Evolutionary conservation across 2,888 invertebrate species (phyloP).

Genomic region (Encarsia formosa): DNA sequence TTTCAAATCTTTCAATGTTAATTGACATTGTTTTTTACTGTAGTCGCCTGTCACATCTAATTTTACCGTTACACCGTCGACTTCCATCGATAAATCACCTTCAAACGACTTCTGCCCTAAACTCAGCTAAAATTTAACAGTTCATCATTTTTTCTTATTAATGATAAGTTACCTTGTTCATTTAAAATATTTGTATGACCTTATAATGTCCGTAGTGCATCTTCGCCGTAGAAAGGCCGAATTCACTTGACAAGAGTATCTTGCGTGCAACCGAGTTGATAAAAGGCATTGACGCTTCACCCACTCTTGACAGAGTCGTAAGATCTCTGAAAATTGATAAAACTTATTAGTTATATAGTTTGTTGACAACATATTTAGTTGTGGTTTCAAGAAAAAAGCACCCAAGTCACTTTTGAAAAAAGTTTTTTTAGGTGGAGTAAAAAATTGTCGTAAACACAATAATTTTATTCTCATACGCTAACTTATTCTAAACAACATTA

Average conservation of each 20-base stretch:
- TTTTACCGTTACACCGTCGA: not conserved
- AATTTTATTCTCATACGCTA: too few relatives aligned
- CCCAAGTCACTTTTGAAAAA: too few relatives aligned
- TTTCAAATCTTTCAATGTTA: not conserved
- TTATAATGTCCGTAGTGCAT: not conserved
- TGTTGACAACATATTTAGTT: too few relatives aligned
- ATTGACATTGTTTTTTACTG: not conserved
- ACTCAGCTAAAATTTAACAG: not conserved
- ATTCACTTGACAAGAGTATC: not conserved
- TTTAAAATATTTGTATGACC: not conserved
- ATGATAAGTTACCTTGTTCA: too few relatives aligned
- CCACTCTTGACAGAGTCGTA: not conserved
- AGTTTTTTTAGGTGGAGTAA: too few relatives aligned
- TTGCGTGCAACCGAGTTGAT: too few relatives aligned
- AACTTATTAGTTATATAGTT: too few relatives aligned
- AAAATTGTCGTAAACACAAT: too few relatives aligned
- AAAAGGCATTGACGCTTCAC: not conserved
- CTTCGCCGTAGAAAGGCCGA: not conserved
- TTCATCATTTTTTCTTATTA: not conserved
- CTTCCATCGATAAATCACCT: not conserved
- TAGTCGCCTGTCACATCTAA: not conserved
- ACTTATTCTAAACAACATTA: too few relatives aligned
- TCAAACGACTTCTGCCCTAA: not conserved
- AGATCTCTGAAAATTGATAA: not conserved
- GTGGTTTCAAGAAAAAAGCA: too few relatives aligned